Percentiles rank a stretch among this genome's conserved stretches.
Conservation (phyloP, 2,888 invertebrate genomes). For the Oscheius sp. region DNA sequence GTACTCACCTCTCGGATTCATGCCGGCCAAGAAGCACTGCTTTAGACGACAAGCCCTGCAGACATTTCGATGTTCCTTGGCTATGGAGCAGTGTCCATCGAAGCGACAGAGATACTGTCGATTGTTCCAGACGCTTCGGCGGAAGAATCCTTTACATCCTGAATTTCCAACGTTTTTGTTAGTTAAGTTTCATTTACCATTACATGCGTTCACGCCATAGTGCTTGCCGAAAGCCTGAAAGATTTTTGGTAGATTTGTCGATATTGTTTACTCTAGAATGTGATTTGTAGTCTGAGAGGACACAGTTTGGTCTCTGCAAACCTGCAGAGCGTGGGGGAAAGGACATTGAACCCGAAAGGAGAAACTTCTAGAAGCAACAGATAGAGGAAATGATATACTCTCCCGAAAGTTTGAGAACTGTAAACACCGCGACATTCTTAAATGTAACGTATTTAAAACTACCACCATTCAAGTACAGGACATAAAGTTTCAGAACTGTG, state of each 20-base stretch:
- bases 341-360: no score
- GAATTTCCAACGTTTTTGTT: no score
- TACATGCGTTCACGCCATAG: conserved; percentile 66
- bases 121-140: conserved; percentile 63
- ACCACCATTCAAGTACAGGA: no score
- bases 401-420: no score
- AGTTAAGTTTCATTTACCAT: conserved; percentile 39
- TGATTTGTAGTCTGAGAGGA: not conserved
- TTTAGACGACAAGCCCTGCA: conserved; percentile 67
- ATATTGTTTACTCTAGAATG: not conserved
- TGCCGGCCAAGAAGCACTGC: conserved; percentile 64
- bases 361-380: not conserved
- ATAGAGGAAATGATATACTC: no score
- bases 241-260: not conserved
- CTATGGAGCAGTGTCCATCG: conserved; percentile 65
- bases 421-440: no score
- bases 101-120: conserved; percentile 67
- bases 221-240: conserved; percentile 62
- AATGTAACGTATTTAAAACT: no score
- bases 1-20: conserved; percentile 62
- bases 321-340: not conserved
- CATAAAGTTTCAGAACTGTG: no score
- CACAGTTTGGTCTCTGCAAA: not conserved
- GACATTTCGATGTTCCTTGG: conserved; percentile 70
- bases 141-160: conserved; percentile 68